Evolutionary conservation across 2,888 invertebrate genomes (phyloP), one percentile per base, ranked within the genome.

Genomic region (Eristalinus sepulchralis): DNA sequence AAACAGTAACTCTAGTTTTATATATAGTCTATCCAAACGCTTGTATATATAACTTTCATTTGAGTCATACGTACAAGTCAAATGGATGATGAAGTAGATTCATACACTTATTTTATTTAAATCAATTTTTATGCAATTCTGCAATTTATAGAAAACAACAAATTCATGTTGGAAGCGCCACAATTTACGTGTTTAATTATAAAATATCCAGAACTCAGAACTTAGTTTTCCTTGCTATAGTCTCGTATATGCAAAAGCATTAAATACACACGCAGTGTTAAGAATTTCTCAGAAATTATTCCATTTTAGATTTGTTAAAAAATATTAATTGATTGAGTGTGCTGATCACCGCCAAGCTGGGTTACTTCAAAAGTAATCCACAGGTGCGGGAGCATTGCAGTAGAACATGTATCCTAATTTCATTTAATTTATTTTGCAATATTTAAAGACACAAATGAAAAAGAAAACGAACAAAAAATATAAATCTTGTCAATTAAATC

Each of bases 401-500:
- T 77, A n/a, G 64, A 76, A 73, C 59, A 59, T 85, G 81, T 81
- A 73, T 85, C 81, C 77, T 85, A 81, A 81, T 77, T 85, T 81
- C 64, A 55, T 36, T 39, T 85, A 31, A 85, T 81, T 85, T 85
- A 85, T 85, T 27, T 27, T 85, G 67, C 77, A 85, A 85, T 81
- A 81, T 64, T 73, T 68, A 57, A 64, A 79, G 8, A 27, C 39
- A 47, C n/a, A 47, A n/a, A 47, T 8, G 17, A n/a, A 17, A n/a
- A 55, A n/a, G 11, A 36, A n/a, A 24, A 57, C 27, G 60, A 67
- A 47, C 27, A 59, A 66, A 39, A 47, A 64, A 55, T 60, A 66
- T 34, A 81, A 78, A 72, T 85, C 85, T 85, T 85, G 85, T 85
- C 85, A 85, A 85, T 85, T 85, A 85, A 62, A 67, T n/a, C 47